phyloP scores from a whole-genome alignment of 1,140 invertebrate species.

The Halyomorpha halys region DNA sequence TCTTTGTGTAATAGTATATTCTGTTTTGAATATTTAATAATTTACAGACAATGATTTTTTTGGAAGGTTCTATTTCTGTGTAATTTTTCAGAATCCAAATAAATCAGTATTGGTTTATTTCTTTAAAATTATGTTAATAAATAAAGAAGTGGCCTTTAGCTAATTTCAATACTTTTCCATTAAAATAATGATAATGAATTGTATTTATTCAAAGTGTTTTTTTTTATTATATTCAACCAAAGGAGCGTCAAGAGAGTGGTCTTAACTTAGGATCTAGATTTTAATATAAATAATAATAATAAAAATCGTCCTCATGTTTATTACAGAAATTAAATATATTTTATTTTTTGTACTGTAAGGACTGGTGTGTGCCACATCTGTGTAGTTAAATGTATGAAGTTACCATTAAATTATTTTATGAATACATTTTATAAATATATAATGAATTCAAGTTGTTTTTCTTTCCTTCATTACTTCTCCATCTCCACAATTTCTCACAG shows the following conservation, averaged over 20 bases:
- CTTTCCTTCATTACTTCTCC: too few relatives aligned
- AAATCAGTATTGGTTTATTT: too few relatives aligned
- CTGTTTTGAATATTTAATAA: too few relatives aligned
- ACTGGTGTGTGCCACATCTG: constrained; percentile 8
- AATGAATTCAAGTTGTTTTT: too few relatives aligned
- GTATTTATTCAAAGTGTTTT: neutral
- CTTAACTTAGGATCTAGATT: neutral
- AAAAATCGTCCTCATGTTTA: constrained; percentile 1
- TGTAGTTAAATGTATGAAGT: constrained; percentile 3
- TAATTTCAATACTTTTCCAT: neutral
- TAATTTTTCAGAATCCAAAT: too few relatives aligned
- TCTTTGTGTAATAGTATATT: too few relatives aligned
- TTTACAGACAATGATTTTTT: too few relatives aligned
- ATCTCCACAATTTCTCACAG: too few relatives aligned
- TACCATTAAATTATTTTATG: constrained; percentile 9
- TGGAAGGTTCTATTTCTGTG: too few relatives aligned
- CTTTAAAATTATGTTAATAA: too few relatives aligned
- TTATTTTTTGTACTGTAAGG: constrained; percentile 10
- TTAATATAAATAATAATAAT: constrained; percentile 6
- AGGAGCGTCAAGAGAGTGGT: constrained; percentile 7
- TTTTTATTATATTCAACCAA: neutral
- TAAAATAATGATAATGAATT: neutral
- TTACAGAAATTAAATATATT: constrained; percentile 4
- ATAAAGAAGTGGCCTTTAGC: neutral
- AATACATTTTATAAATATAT: constrained; percentile 5